phyloP scores from a whole-genome alignment of 2,113 vertebrate species.

The Ictidomys tridecemlineatus region DNA sequence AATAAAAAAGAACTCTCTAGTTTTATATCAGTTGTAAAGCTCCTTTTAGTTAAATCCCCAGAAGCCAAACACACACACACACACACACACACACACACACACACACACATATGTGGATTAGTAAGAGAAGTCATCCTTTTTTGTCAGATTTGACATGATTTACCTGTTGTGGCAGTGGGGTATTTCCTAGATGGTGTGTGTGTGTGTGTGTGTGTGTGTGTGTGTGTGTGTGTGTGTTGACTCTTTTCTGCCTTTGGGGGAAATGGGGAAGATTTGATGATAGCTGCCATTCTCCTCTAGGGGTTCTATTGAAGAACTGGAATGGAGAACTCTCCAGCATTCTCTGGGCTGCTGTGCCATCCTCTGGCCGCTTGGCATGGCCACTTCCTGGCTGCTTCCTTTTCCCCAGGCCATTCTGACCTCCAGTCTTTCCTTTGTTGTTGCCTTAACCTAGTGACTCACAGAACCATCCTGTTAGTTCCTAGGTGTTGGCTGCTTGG shows the following conservation, averaged over 20 bases:
- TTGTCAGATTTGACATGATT: background rate
- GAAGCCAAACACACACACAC: too few species aligned
- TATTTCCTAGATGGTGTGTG: background rate
- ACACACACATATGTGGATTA: background rate
- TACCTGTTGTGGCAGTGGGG: background rate
- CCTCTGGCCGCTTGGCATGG: background rate
- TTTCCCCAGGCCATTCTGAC: background rate
- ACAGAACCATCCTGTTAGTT: background rate
- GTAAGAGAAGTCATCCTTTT: background rate
- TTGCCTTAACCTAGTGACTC: background rate
- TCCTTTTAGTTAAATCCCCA: too few species aligned
- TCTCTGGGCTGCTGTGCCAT: background rate
- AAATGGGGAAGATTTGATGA: background rate
- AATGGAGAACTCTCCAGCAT: background rate
- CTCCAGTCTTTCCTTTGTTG: background rate
- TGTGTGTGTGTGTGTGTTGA: background rate
- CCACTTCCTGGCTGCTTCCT: background rate
- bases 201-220: too few species aligned
- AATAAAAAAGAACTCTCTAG: too few species aligned
- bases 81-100: too few species aligned
- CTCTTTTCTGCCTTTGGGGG: constrained; percentile 1
- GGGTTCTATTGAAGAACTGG: background rate
- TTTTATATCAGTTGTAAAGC: too few species aligned
- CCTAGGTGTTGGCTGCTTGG: background rate
- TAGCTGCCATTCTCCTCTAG: background rate